A percentile compares a stretch with the other conserved stretches of the same genome.
These are phyloP conservation scores for Brevimyrus niger DNA, from an alignment of 2,113 vertebrate species.

Conservation along the genomic window DNA sequence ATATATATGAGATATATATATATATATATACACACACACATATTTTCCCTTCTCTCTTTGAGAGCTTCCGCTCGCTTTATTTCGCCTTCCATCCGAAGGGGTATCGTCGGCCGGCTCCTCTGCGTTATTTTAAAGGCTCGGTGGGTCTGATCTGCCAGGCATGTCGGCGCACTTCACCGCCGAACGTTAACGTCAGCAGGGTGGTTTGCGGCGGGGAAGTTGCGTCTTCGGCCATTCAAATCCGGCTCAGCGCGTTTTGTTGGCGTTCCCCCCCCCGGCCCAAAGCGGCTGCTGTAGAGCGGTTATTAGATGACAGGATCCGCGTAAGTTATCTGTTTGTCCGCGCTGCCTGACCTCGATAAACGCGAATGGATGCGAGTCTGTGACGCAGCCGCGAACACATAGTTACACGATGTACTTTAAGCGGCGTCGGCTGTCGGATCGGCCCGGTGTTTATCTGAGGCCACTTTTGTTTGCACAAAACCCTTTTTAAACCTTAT, in stretches of 20 bases:
- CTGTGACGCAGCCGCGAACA: background rate
- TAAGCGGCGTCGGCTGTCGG: background rate
- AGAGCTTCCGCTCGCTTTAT: background rate
- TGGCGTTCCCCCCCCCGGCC: background rate
- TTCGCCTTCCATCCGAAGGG: background rate
- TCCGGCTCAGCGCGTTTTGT: background rate
- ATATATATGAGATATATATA: too few species aligned
- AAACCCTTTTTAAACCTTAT: background rate
- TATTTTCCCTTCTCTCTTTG: background rate
- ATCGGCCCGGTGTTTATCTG: background rate
- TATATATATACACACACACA: too few species aligned
- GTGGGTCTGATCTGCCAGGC: background rate
- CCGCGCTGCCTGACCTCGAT: background rate
- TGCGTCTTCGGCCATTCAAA: background rate
- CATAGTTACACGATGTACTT: background rate
- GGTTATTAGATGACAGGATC: background rate
- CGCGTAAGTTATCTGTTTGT: background rate
- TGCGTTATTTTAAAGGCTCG: background rate
- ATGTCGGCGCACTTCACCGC: background rate
- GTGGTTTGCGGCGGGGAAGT: background rate
- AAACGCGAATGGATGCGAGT: background rate
- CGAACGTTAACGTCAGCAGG: background rate
- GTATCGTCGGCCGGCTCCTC: background rate
- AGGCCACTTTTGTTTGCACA: background rate
- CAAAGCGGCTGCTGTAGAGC: background rate